Base-by-base conservation (phyloP, 2,797 vertebrate genomes). In the Todus mexicanus region DNA sequence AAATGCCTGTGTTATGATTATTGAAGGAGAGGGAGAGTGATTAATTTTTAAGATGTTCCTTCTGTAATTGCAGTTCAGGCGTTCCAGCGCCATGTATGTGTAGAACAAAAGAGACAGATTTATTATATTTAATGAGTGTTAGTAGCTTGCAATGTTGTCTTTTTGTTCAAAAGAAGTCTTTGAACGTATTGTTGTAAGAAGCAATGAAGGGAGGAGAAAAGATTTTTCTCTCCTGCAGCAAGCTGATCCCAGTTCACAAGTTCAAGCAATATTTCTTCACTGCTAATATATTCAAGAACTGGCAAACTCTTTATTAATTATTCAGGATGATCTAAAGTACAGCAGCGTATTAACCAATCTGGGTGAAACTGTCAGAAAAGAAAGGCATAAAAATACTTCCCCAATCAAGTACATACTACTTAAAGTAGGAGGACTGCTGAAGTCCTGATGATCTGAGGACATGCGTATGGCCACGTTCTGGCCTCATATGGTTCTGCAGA, bases 261-360 rank as follows among this genome's bases (percentile, higher is more conserved):
- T 92, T 96, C 94, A 96, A 73, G 71, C 78, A 72, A 25, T 90
- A 75, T 84, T 94, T 96, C 92, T 90, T 93, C 15, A 21, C 63
- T 6, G 12, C 42, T 90, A 95, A 81, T 95, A 89, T 88, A 95
- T 94, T 95, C 93, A 90, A 89, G 96, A 93, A 78, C 76, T 75
- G 40, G 53, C 47, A 84, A 75, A 92, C 85, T 82, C 20, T 78
- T 53, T 89, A 96, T 96, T 95, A 96, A 96, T 96, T 95, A 96
- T 96, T 95, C 81, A 94, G 89, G 22, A 57, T 63, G 79, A 85
- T 94, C 73, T 91, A 37, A 94, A 93, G 79, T 90, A 56, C 48
- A 73, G 75, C 27, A 7, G 78, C 76, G 76, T 87, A 43, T 63
- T 87, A 94, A 89, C 87, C 84, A 91, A 63, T 83, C 87, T 63